Evolutionary conservation across 2,888 invertebrate species (phyloP), one percentile per base, ranked within the genome.

Genomic region (Clusia tigrina): DNA sequence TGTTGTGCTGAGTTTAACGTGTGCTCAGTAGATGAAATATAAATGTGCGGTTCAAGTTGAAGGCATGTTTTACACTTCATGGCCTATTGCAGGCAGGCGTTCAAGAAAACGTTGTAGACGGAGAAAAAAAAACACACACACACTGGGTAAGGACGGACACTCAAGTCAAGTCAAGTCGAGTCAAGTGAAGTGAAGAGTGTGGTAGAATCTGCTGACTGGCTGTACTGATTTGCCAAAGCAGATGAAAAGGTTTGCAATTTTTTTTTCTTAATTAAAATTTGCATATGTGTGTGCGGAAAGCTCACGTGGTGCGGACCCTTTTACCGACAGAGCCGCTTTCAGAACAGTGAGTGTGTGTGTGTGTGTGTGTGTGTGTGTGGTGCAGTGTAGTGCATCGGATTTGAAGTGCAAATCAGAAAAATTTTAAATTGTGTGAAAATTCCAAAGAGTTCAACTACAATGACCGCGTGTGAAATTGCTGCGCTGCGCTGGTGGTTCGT

Each of bases 391-490:
- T n/a, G n/a, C n/a, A n/a, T n/a, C n/a, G n/a, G n/a, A n/a, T n/a
- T n/a, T n/a, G 46, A 42, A 46, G 5, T 54, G 20, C 17, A 23
- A 12, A 42, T 46, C 2, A 52, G 5, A 10, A 20, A 53, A 62
- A 57, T 9, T 32, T 32, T 32, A 32, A 5, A 57, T 62, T 71
- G 67, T 74, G 70, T 76, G 74, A 77, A 72, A 72, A 71, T 74
- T 73, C 69, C 74, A 66, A 64, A 69, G 70, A 78, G 78, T 77
- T 78, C 76, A 78, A 77, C 77, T 78, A 71, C 77, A 76, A 76
- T 78, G 78, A 78, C 76, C 78, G 78, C 76, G 76, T 76, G 76
- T 78, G 76, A 76, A 78, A 78, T 78, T 77, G 74, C 76, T 46
- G 12, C 32, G 32, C 32, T 32, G 5, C 12, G 5, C 32, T 9